Evolutionary conservation across 2,797 vertebrate species (phyloP).

Genomic region (Aulostomus chinensis): DNA sequence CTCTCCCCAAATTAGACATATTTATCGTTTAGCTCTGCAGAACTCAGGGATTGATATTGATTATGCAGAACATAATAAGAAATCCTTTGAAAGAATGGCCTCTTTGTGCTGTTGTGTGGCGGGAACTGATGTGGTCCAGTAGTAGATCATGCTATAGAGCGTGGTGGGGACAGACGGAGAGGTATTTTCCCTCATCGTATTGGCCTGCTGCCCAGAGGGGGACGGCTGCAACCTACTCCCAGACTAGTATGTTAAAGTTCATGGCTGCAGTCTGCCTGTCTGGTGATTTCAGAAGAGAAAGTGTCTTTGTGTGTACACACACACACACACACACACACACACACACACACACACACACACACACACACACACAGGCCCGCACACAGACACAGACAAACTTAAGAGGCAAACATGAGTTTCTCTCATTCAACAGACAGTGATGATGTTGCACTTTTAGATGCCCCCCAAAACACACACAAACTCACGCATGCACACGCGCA

Average conservation of each 20-base stretch:
- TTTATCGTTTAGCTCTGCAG: conserved; percentile 29
- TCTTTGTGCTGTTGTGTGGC: conserved; percentile 44
- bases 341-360: background rate
- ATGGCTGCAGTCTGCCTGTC: conserved; percentile 50
- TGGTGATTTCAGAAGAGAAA: conserved; percentile 27
- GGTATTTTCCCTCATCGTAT: conserved; percentile 49
- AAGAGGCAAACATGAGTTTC: no score
- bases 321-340: conserved; percentile 13
- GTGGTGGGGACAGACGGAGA: conserved; percentile 28
- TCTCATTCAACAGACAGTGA: background rate
- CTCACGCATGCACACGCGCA: no score
- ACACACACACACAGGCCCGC: conserved; percentile 10
- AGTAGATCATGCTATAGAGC: conserved; percentile 30
- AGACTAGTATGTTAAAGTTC: conserved; percentile 71
- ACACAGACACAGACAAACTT: background rate
- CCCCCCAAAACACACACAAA: no score
- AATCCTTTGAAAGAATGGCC: conserved; percentile 40
- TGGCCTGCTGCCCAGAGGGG: conserved; percentile 54
- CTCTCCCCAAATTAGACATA: conserved; percentile 9
- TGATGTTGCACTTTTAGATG: no score
- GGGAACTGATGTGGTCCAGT: conserved; percentile 37
- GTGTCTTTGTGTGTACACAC: conserved; percentile 9
- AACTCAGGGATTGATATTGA: conserved; percentile 44
- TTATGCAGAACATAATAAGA: conserved; percentile 37
- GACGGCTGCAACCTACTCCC: conserved; percentile 13